A percentile compares a stretch with the other conserved stretches of the same genome.
Evolutionary conservation across 2,797 vertebrate genomes (phyloP).

Genomic region (Anguilla pacifica): DNA sequence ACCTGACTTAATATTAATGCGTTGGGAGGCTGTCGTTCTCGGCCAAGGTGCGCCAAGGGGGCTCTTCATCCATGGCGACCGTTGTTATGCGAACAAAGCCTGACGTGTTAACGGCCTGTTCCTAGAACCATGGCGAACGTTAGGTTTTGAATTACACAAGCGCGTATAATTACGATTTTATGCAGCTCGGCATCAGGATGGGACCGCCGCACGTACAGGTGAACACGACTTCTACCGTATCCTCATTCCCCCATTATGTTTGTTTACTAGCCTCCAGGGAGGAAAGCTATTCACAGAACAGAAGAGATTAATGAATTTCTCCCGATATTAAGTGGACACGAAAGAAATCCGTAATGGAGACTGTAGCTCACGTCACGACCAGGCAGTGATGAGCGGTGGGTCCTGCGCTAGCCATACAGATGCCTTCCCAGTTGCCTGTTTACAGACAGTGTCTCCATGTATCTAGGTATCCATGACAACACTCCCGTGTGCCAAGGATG

Average conservation of each 20-base stretch:
- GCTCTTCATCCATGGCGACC: not conserved
- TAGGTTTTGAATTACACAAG: constrained; percentile 1
- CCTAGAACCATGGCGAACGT: not conserved
- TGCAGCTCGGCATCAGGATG: not conserved
- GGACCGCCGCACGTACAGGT: not conserved
- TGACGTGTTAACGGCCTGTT: not conserved
- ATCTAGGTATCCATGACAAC: constrained; percentile 68
- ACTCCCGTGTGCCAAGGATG: constrained; percentile 43
- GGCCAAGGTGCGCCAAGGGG: not conserved
- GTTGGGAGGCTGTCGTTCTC: not conserved
- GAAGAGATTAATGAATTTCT: not conserved
- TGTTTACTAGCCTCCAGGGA: not conserved
- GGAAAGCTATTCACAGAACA: not conserved
- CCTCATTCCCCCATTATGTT: not conserved
- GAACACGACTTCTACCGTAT: not conserved
- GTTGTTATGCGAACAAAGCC: constrained; percentile 5
- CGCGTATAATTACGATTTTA: constrained; percentile 15
- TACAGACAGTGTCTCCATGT: constrained; percentile 54
- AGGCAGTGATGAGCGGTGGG: not conserved
- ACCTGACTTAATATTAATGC: constrained; percentile 19
- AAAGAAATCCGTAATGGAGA: not conserved
- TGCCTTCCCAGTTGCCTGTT: constrained; percentile 56
- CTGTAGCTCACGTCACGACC: not conserved
- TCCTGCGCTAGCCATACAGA: constrained; percentile 48
- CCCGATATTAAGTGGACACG: not conserved